These are phyloP conservation scores for Meriones unguiculatus DNA, from an alignment of 2,113 vertebrate genomes.

Conservation along the genomic window DNA sequence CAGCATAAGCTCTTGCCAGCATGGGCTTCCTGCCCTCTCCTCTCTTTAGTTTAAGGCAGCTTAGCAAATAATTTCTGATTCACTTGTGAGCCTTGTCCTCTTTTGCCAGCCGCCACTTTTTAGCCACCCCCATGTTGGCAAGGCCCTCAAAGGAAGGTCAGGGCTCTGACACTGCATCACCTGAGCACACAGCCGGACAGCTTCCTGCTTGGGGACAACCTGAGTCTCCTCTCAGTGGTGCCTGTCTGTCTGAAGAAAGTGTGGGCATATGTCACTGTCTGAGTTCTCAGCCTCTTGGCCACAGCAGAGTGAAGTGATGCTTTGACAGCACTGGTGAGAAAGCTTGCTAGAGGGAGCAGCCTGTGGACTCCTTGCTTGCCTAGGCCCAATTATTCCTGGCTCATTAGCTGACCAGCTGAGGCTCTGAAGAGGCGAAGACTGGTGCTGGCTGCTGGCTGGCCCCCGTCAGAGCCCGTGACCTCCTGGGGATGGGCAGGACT, in stretches of 20 bases:
- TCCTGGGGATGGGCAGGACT: background rate
- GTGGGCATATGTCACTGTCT: background rate
- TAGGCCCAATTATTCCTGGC: background rate
- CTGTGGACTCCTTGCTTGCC: background rate
- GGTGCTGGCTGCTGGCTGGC: background rate
- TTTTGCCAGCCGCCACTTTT: background rate
- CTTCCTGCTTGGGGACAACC: background rate
- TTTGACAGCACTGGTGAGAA: background rate
- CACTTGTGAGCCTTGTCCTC: background rate
- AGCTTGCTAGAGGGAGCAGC: background rate
- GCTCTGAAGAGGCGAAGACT: background rate
- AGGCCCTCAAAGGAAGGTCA: background rate
- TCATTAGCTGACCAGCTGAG: slow-evolving; percentile 47
- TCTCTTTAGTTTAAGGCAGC: background rate
- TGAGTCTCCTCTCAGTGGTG: background rate
- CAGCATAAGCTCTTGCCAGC: accelerated
- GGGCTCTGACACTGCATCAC: accelerated
- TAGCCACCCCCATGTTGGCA: background rate
- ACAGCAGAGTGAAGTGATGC: background rate
- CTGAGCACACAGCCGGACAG: accelerated
- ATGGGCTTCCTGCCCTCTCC: background rate
- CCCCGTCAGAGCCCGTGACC: background rate
- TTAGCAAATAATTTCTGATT: slow-evolving; percentile 48
- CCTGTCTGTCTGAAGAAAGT: background rate
- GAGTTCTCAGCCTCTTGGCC: background rate